Evolutionary conservation across 2,113 vertebrate species (phyloP).

Genomic region (Sinocyclocheilus grahami): DNA sequence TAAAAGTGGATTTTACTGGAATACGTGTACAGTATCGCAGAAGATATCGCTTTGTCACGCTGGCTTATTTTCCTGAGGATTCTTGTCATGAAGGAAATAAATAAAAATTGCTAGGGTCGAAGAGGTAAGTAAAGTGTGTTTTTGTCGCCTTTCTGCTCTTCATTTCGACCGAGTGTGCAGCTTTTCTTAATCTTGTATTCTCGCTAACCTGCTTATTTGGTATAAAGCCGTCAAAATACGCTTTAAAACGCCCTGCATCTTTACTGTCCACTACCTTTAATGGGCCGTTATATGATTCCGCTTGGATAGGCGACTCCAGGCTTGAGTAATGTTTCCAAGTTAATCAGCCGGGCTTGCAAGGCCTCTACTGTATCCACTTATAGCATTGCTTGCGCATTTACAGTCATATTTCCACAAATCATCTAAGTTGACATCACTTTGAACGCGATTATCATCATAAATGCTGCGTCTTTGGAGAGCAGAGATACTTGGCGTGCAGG

Average conservation of each 20-base stretch:
- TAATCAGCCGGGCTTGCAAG: slow-evolving; percentile 33
- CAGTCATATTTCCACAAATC: neutral
- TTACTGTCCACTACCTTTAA: slow-evolving; percentile 2
- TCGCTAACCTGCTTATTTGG: neutral
- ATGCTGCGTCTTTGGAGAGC: neutral
- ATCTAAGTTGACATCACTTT: slow-evolving; percentile 21
- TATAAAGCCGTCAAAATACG: neutral
- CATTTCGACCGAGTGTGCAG: neutral
- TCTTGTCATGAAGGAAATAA: slow-evolving; percentile 82
- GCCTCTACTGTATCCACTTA: slow-evolving; percentile 38
- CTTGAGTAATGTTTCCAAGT: slow-evolving; percentile 42
- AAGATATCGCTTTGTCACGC: slow-evolving; percentile 46
- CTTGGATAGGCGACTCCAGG: slow-evolving; percentile 31
- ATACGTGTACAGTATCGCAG: slow-evolving; percentile 17
- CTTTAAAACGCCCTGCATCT: slow-evolving; percentile 10
- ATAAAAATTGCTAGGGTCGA: slow-evolving; percentile 75
- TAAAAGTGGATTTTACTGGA: slow-evolving; percentile 28
- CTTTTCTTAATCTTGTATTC: neutral
- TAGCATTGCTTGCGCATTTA: slow-evolving; percentile 26
- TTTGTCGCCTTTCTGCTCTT: slow-evolving; percentile 47
- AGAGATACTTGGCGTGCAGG: neutral
- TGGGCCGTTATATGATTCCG: slow-evolving; percentile 39
- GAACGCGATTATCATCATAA: neutral
- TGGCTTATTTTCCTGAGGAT: slow-evolving; percentile 50
- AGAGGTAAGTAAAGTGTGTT: slow-evolving; percentile 66